phyloP scores from a whole-genome alignment of 2,113 vertebrate genomes.

The Onychostoma macrolepis region DNA sequence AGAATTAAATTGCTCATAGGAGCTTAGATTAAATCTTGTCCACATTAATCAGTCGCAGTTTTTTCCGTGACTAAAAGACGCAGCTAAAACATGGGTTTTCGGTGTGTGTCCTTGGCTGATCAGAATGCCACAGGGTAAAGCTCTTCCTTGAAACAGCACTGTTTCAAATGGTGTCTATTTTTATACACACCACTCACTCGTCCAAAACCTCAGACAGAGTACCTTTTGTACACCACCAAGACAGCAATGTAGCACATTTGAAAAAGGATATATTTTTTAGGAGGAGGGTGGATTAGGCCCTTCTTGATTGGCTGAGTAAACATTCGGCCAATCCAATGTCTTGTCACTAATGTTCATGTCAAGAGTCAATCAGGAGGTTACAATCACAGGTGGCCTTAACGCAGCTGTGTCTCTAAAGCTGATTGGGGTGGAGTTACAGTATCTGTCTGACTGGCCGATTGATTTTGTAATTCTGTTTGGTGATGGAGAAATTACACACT shows the following conservation, averaged over 20 bases:
- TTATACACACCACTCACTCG: slow-evolving; percentile 72
- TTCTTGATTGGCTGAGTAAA: slow-evolving; percentile 47
- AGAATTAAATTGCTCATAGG: slow-evolving; percentile 10
- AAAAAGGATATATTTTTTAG: slow-evolving; percentile 69
- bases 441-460: neutral
- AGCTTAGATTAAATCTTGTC: slow-evolving; percentile 26
- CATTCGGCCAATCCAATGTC: slow-evolving; percentile 54
- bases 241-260: slow-evolving; percentile 70
- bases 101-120: slow-evolving; percentile 52
- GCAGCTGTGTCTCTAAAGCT: neutral
- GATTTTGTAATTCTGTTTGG: neutral
- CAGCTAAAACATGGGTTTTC: slow-evolving; percentile 23
- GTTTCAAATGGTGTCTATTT: slow-evolving; percentile 77
- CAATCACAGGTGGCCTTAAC: neutral
- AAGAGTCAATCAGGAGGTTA: neutral
- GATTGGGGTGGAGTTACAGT: neutral
- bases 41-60: slow-evolving; percentile 45
- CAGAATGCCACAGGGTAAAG: slow-evolving; percentile 68
- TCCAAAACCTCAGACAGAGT: slow-evolving; percentile 77
- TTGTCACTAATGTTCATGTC: neutral
- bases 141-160: slow-evolving; percentile 73
- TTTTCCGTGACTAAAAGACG: slow-evolving; percentile 29
- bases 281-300: slow-evolving; percentile 60
- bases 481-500: neutral
- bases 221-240: slow-evolving; percentile 75